These are phyloP conservation scores for Jordanella pulchra DNA, from an alignment of 2,797 vertebrate species.

Conservation along the genomic window DNA sequence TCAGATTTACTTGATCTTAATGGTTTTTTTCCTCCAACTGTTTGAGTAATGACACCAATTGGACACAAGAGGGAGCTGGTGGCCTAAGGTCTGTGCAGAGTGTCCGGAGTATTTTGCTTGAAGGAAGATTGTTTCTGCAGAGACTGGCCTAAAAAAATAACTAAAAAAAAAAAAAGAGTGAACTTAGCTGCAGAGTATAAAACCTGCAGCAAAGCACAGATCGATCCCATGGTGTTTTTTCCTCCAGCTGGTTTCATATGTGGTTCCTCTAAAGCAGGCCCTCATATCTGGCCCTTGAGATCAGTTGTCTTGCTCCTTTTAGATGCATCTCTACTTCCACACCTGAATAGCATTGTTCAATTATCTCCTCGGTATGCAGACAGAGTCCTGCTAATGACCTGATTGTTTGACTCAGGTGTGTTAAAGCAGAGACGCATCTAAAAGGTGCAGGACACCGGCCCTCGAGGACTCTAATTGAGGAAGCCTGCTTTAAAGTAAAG, in stretches of 20 bases:
- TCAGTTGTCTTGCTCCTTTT: too few relatives aligned
- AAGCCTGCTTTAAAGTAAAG: too few relatives aligned
- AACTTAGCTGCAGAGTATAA: background rate
- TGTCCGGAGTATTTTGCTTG: background rate
- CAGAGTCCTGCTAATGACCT: too few relatives aligned
- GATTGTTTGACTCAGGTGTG: too few relatives aligned
- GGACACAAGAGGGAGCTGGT: slow-evolving; percentile 52
- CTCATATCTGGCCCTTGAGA: too few relatives aligned
- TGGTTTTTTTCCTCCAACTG: background rate
- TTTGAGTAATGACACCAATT: slow-evolving; percentile 2
- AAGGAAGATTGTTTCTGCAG: background rate
- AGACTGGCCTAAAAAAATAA: background rate
- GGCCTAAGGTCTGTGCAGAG: background rate
- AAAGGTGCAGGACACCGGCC: too few relatives aligned
- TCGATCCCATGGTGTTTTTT: background rate
- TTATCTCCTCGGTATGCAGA: too few relatives aligned
- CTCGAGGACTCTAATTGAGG: too few relatives aligned
- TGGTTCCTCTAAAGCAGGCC: background rate
- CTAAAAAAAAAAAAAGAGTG: background rate
- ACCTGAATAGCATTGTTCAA: too few relatives aligned
- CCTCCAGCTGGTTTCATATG: background rate
- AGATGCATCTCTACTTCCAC: too few relatives aligned
- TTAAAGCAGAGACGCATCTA: too few relatives aligned
- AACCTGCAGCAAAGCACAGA: background rate
- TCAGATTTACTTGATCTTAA: background rate